A percentile compares a stretch with the other conserved stretches of the same genome.
Evolutionary conservation across 2,888 invertebrate species (phyloP).

Genomic region (Elegia similella): DNA sequence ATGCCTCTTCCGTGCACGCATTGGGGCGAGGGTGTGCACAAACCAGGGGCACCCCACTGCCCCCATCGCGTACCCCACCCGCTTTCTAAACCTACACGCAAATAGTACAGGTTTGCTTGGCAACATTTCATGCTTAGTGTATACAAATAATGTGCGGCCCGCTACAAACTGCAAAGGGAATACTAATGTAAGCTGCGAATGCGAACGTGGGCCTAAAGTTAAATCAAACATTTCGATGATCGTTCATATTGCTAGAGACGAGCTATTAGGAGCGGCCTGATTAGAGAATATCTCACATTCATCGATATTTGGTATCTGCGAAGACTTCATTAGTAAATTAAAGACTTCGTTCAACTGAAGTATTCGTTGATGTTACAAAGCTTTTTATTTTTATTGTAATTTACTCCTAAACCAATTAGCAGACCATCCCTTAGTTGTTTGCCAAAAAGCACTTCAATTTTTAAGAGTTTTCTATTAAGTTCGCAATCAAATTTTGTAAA

Average conservation of each 20-base stretch:
- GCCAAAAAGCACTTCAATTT: too few relatives aligned
- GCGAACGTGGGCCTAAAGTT: slow-evolving; percentile 50
- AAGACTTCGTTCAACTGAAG: background rate
- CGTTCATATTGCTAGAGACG: slow-evolving; percentile 42
- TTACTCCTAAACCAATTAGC: too few relatives aligned
- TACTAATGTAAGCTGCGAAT: slow-evolving; percentile 59
- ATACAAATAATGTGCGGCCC: slow-evolving; percentile 77
- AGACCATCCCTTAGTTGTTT: too few relatives aligned
- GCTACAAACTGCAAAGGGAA: slow-evolving; percentile 75
- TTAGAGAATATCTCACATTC: background rate
- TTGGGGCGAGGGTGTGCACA: slow-evolving; percentile 43
- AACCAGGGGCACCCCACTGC: slow-evolving; percentile 30
- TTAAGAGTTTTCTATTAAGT: too few relatives aligned
- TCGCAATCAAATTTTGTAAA: too few relatives aligned
- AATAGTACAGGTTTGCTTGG: slow-evolving; percentile 80
- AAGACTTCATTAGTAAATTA: background rate
- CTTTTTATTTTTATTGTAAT: too few relatives aligned
- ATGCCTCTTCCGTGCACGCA: slow-evolving; percentile 70
- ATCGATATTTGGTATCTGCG: background rate
- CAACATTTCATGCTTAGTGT: slow-evolving; percentile 81
- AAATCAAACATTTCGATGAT: slow-evolving; percentile 58
- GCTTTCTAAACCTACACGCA: slow-evolving; percentile 79
- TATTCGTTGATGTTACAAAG: too few relatives aligned
- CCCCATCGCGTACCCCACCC: slow-evolving; percentile 46
- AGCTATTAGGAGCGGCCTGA: background rate